phyloP scores from a whole-genome alignment of 2,113 vertebrate genomes.

The Anser cygnoides region DNA sequence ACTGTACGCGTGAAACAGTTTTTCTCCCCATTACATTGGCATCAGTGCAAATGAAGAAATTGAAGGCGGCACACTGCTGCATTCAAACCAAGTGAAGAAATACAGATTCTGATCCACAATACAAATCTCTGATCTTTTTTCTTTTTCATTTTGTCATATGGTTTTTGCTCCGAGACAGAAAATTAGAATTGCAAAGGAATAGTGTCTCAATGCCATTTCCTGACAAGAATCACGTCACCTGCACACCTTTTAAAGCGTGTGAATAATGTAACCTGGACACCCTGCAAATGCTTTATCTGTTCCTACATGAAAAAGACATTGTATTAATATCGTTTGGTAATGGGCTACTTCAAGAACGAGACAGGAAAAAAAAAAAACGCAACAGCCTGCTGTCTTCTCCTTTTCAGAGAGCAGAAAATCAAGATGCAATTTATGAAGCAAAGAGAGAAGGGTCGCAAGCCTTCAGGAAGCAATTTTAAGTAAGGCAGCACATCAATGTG shows the following conservation, averaged over 20 bases:
- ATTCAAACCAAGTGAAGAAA: background rate
- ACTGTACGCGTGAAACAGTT: background rate
- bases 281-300: background rate
- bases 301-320: background rate
- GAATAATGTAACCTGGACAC: background rate
- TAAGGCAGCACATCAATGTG: background rate
- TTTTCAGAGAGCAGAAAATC: background rate
- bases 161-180: background rate
- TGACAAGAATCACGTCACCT: background rate
- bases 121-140: background rate
- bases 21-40: background rate
- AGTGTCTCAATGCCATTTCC: background rate
- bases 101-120: background rate
- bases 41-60: background rate
- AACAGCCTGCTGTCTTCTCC: background rate
- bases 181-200: slow-evolving; percentile 29
- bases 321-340: background rate
- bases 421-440: background rate
- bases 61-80: background rate
- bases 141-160: background rate
- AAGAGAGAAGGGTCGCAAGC: background rate
- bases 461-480: background rate
- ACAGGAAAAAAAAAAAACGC: background rate
- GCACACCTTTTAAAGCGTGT: background rate
- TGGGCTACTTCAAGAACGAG: background rate